Evolutionary conservation across 2,113 vertebrate species (phyloP).

Genomic region (Ia io): DNA sequence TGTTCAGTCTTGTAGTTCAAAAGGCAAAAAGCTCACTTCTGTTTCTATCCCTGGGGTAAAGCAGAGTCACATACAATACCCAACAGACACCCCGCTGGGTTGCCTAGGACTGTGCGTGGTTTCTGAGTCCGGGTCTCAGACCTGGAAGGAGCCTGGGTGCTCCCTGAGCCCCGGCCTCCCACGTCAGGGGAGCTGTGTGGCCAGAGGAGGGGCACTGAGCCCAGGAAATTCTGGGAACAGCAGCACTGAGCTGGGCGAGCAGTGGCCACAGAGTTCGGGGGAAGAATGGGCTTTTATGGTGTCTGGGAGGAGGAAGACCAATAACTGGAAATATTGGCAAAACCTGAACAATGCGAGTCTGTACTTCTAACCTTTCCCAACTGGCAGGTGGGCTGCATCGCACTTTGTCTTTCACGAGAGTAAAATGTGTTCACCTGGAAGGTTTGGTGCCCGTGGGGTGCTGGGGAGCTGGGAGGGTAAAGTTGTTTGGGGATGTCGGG

Average conservation of each 20-base stretch:
- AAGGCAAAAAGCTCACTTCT: neutral
- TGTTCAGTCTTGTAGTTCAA: neutral
- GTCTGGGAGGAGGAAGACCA: neutral
- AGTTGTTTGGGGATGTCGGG: rapidly evolving
- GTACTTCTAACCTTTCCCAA: neutral
- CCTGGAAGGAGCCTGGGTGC: neutral
- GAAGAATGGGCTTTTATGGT: neutral
- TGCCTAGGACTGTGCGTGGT: neutral
- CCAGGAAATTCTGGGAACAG: neutral
- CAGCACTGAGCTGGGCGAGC: neutral
- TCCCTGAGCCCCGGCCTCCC: neutral
- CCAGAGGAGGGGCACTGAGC: neutral
- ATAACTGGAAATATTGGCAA: neutral
- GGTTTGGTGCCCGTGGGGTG: neutral
- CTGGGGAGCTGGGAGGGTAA: neutral
- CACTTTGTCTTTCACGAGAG: neutral
- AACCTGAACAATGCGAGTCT: neutral
- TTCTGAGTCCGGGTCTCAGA: neutral
- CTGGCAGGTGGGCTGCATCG: neutral
- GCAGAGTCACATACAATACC: neutral
- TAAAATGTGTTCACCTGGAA: neutral
- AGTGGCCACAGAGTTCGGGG: rapidly evolving
- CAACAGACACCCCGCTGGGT: rapidly evolving
- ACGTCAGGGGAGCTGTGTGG: neutral
- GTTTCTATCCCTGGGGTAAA: neutral